A percentile compares a stretch with the other conserved stretches of the same genome.
These are phyloP conservation scores for Coelopa frigida DNA, from an alignment of 1,140 invertebrate species.

Conservation along the genomic window DNA sequence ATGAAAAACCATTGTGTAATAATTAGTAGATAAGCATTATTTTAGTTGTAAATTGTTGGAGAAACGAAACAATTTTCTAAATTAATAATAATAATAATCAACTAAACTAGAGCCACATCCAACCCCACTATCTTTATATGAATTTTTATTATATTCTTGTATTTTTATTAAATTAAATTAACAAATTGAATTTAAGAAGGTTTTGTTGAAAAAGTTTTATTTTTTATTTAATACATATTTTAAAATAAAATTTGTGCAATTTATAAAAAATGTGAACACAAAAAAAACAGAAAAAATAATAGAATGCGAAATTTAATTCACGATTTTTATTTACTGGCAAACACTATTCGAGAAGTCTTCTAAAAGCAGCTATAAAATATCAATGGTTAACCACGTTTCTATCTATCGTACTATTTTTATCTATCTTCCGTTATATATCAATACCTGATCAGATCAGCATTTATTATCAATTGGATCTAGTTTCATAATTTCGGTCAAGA, in stretches of 20 bases:
- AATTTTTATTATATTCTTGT: slow-evolving; percentile 8
- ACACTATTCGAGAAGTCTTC: too few species aligned
- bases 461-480: too few species aligned
- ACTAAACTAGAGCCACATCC: too few species aligned
- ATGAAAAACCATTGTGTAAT: slow-evolving; percentile 7
- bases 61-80: slow-evolving; percentile 1
- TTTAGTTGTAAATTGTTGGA: neutral
- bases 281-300: slow-evolving; percentile 5
- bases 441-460: too few species aligned
- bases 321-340: too few species aligned
- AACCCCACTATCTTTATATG: slow-evolving; percentile 7
- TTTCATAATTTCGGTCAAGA: too few species aligned
- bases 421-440: too few species aligned
- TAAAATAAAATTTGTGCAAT: slow-evolving; percentile 9
- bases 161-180: slow-evolving; percentile 7
- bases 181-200: slow-evolving; percentile 2
- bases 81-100: neutral
- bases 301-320: too few species aligned
- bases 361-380: too few species aligned
- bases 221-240: slow-evolving; percentile 3
- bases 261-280: slow-evolving; percentile 5
- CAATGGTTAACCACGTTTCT: too few species aligned
- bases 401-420: too few species aligned
- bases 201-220: slow-evolving; percentile 9
- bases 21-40: neutral